phyloP scores from a whole-genome alignment of 2,888 invertebrate genomes.

The Mantis religiosa region DNA sequence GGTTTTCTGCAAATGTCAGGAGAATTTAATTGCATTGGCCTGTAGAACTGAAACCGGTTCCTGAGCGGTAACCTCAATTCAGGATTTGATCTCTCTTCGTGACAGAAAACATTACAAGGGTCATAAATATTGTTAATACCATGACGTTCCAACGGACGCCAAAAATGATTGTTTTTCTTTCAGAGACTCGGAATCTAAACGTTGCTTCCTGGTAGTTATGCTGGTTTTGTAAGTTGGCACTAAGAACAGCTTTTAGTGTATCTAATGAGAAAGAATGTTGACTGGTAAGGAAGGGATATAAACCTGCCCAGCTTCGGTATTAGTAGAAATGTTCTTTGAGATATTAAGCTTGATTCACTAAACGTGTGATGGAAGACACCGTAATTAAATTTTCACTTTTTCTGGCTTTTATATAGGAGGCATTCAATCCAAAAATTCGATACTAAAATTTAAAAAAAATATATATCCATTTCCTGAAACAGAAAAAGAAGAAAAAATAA shows the following conservation, averaged over 20 bases:
- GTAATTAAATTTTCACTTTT: too few species aligned
- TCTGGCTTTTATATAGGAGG: too few species aligned
- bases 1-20: background rate
- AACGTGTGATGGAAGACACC: too few species aligned
- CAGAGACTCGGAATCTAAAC: background rate
- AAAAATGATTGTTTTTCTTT: background rate
- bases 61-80: background rate
- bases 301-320: background rate
- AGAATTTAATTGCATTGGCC: background rate
- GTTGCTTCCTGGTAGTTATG: background rate
- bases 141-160: background rate
- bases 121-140: background rate
- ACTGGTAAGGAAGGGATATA: background rate
- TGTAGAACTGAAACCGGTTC: background rate
- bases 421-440: too few species aligned
- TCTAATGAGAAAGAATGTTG: background rate
- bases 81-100: background rate
- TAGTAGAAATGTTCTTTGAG: too few species aligned
- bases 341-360: too few species aligned
- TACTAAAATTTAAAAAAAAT: too few species aligned
- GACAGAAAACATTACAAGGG: background rate
- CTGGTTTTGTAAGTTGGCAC: background rate
- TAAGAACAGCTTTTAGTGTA: background rate
- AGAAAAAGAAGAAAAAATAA: too few species aligned
- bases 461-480: too few species aligned